A percentile compares a stretch with the other conserved stretches of the same genome.
Evolutionary conservation across 2,797 vertebrate species (phyloP).

Genomic region (Bothrops alternatus): DNA sequence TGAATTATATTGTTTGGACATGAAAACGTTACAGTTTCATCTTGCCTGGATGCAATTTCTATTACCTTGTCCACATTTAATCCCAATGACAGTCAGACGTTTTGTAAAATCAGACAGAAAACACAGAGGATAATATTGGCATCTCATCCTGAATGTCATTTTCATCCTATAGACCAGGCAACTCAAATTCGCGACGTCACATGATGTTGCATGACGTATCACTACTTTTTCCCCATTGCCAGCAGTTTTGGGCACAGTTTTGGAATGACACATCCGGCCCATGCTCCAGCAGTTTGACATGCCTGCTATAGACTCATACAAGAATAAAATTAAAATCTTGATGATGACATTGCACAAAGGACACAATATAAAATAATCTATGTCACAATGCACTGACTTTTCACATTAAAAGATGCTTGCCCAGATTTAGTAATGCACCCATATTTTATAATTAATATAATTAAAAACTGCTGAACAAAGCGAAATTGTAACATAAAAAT

Average conservation of each 20-base stretch:
- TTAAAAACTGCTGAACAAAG: background rate
- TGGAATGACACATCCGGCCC: no score
- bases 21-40: background rate
- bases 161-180: background rate
- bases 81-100: background rate
- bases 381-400: background rate
- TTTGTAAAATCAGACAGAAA: slow-evolving; percentile 8
- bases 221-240: no score
- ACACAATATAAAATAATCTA: background rate
- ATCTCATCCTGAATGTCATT: background rate
- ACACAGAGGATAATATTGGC: background rate
- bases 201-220: no score
- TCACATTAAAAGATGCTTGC: background rate
- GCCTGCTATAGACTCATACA: background rate
- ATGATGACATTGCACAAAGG: background rate
- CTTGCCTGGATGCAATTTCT: background rate
- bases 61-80: background rate
- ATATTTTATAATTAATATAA: background rate
- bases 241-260: no score
- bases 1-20: background rate
- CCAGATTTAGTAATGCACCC: background rate
- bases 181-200: no score
- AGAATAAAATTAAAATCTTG: background rate
- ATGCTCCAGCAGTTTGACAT: no score
- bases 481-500: background rate